phyloP scores from a whole-genome alignment of 2,888 invertebrate genomes.

The Tenthredo scrophulariae region DNA sequence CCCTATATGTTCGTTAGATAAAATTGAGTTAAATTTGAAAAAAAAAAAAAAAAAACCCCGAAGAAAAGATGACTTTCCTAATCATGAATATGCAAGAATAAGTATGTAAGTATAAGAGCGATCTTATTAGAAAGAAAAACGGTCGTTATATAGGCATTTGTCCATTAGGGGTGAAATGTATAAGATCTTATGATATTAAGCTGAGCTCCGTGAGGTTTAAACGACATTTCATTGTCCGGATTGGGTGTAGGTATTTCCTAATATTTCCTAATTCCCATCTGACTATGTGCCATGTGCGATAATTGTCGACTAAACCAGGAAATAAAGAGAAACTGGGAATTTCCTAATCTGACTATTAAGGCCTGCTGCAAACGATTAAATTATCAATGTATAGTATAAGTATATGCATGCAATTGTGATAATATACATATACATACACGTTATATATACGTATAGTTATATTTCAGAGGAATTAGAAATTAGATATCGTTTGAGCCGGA shows the following conservation, averaged over 20 bases:
- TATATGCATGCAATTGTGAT: neutral
- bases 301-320: neutral
- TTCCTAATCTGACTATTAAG: neutral
- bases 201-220: neutral
- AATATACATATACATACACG: neutral
- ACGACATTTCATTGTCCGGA: neutral
- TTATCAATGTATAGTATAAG: neutral
- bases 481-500: neutral
- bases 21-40: no score
- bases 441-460: neutral
- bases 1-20: no score
- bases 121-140: no score
- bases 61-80: no score
- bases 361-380: neutral
- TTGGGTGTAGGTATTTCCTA: neutral
- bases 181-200: neutral
- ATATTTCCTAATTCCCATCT: neutral
- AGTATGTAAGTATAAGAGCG: no score
- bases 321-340: constrained; percentile 2
- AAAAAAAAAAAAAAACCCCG: no score
- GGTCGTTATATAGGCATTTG: no score
- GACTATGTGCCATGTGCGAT: neutral
- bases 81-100: no score
- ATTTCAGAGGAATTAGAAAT: neutral
- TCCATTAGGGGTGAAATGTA: neutral